Percentiles rank a stretch among this genome's conserved stretches.
Evolutionary conservation across 2,113 vertebrate species (phyloP).

Genomic region (Urocynchramus pylzowi): DNA sequence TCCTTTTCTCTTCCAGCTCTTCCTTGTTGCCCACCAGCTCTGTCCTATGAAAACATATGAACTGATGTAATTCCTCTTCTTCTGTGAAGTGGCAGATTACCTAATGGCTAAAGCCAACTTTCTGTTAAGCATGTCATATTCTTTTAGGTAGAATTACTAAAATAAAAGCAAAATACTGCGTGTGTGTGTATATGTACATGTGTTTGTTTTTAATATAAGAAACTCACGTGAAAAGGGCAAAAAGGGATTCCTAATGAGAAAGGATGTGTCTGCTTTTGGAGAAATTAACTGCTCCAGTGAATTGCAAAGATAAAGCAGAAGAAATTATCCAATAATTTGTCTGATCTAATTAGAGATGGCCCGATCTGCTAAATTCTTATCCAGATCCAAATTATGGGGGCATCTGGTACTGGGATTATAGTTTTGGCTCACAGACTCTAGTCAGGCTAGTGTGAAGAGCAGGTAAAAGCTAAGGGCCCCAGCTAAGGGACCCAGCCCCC

Average conservation of each 20-base stretch:
- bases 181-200: neutral
- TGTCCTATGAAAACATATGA: neutral
- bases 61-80: neutral
- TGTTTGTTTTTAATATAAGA: conserved; percentile 22
- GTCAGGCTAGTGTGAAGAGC: conserved; percentile 51
- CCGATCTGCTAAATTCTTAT: conserved; percentile 15
- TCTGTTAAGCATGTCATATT: conserved; percentile 57
- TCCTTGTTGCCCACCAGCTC: neutral
- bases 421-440: neutral
- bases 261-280: conserved; percentile 67
- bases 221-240: conserved; percentile 60
- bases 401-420: conserved; percentile 2
- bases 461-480: conserved; percentile 54
- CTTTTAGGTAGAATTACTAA: conserved; percentile 50
- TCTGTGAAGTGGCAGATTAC: conserved; percentile 26
- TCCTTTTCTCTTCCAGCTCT: neutral
- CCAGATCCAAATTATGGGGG: conserved; percentile 29
- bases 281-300: conserved; percentile 77
- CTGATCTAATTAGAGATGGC: conserved; percentile 64
- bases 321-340: conserved; percentile 78
- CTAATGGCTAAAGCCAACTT: conserved; percentile 38
- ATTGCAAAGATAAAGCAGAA: conserved; percentile 76
- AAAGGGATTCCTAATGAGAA: conserved; percentile 71
- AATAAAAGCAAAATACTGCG: conserved; percentile 39
- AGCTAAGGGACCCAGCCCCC: neutral